phyloP scores from a whole-genome alignment of 2,113 vertebrate species.

The Elephas maximus region DNA sequence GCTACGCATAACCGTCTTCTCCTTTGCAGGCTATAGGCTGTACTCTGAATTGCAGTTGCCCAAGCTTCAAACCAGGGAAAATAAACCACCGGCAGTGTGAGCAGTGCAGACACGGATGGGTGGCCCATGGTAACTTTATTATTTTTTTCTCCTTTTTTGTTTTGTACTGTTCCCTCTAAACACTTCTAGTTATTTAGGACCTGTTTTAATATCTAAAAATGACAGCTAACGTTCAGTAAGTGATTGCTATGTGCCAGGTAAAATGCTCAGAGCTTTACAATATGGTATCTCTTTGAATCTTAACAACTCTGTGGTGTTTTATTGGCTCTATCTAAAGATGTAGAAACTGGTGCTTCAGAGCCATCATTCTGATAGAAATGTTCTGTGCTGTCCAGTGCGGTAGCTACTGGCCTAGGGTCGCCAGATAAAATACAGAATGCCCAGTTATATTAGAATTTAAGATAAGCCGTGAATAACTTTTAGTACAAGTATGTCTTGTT shows the following conservation, averaged over 20 bases:
- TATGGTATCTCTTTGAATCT: not conserved
- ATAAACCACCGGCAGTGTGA: conserved; percentile 97
- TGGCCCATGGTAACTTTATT: conserved; percentile 94
- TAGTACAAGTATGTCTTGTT: not conserved
- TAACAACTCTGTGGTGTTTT: not conserved
- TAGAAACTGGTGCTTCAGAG: not conserved
- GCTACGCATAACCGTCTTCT: conserved; percentile 49
- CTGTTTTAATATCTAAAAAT: not conserved
- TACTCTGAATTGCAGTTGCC: conserved; percentile 97
- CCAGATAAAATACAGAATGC: not conserved
- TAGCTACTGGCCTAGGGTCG: not conserved
- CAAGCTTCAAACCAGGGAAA: conserved; percentile 96
- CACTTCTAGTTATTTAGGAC: not conserved
- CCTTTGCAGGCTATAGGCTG: conserved; percentile 95
- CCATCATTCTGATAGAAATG: not conserved
- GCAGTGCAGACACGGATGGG: conserved; percentile 98
- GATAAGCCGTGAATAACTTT: not conserved
- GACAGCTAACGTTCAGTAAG: not conserved
- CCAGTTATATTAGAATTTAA: not conserved
- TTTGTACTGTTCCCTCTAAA: not conserved
- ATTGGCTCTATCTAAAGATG: not conserved
- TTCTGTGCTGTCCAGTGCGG: not conserved
- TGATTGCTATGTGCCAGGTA: not conserved
- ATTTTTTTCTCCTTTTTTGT: not conserved
- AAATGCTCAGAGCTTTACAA: not conserved